phyloP scores from a whole-genome alignment of 1,140 invertebrate genomes.

The Lepidurus couesii region DNA sequence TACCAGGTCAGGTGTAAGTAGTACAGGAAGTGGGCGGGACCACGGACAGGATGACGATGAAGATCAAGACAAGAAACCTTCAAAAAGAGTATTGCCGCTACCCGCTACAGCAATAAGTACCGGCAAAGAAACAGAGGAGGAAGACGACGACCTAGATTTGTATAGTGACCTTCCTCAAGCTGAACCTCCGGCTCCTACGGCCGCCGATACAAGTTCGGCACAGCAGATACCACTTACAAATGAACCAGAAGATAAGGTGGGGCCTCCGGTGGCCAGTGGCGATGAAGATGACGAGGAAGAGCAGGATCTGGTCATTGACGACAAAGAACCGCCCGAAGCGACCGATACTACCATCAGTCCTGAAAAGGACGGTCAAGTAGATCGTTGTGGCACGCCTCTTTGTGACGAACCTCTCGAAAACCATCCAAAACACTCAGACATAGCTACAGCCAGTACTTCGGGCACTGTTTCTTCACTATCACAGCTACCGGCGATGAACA shows the following conservation, averaged over 20 bases:
- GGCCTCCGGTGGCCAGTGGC: conserved; percentile 41
- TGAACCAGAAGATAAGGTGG: conserved; percentile 33
- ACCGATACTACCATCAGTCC: background rate
- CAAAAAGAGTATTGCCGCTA: background rate
- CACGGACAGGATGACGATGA: conserved; percentile 34
- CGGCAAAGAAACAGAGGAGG: conserved; percentile 35
- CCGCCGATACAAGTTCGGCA: background rate
- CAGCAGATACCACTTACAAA: conserved; percentile 25
- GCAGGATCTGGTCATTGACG: conserved; percentile 33
- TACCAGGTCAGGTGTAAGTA: background rate
- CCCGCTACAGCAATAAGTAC: background rate
- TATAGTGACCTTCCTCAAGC: conserved; percentile 50
- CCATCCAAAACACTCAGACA: background rate
- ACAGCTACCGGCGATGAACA: background rate
- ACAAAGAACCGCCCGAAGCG: conserved; percentile 24
- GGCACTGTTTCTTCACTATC: background rate
- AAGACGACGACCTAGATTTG: conserved; percentile 46
- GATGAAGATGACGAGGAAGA: conserved; percentile 52
- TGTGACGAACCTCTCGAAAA: background rate
- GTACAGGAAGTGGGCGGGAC: conserved; percentile 37
- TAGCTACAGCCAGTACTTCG: no score
- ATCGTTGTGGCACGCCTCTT: background rate
- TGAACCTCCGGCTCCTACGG: background rate
- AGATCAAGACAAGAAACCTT: conserved; percentile 36
- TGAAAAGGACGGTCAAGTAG: background rate